Percentiles rank a stretch among this genome's conserved stretches.
These are phyloP conservation scores for Tetranychus truncatus DNA, from an alignment of 2,888 invertebrate species.

Conservation along the genomic window DNA sequence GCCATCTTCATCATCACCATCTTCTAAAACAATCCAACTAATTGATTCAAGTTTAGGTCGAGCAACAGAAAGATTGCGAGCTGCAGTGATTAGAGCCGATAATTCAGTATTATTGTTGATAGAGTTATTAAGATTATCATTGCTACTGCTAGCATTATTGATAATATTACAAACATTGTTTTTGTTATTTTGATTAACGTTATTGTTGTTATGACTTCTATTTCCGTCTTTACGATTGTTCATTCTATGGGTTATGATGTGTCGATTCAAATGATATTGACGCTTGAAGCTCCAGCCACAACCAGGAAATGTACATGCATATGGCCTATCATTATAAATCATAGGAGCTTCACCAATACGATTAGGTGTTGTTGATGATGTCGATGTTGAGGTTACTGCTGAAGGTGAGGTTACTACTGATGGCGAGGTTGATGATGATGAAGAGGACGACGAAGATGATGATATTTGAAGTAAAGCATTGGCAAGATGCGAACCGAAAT, in stretches of 20 bases:
- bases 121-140: not conserved
- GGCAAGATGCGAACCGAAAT: not conserved
- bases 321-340: constrained; percentile 9
- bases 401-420: not conserved
- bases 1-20: not conserved
- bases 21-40: constrained; percentile 1
- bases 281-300: constrained; percentile 14
- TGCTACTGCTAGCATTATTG: not conserved
- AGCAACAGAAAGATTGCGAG: not conserved
- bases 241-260: constrained; percentile 12
- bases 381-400: not conserved
- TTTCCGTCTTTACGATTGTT: not conserved
- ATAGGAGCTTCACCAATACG: no score
- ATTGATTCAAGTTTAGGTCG: not conserved
- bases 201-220: not conserved
- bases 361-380: not conserved
- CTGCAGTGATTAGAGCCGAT: not conserved
- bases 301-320: constrained; percentile 12
- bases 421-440: not conserved
- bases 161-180: not conserved
- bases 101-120: not conserved
- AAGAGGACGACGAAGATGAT: not conserved
- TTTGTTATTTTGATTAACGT: not conserved
- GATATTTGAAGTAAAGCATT: not conserved
- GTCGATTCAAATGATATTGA: constrained; percentile 14